These are phyloP conservation scores for Abscondita cerata DNA, from an alignment of 2,888 invertebrate genomes.

Conservation along the genomic window DNA sequence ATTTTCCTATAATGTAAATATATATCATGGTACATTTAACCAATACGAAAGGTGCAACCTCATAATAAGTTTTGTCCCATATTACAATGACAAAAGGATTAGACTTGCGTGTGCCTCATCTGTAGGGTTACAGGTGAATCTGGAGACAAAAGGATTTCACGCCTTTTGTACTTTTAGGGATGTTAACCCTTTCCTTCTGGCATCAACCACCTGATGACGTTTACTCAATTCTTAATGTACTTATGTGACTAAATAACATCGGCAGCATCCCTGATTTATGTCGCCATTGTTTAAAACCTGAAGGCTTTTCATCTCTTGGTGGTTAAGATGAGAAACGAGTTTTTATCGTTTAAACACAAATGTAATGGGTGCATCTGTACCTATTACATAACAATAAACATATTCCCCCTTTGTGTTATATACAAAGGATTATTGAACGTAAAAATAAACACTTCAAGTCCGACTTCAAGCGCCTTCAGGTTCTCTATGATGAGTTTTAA, in stretches of 20 bases:
- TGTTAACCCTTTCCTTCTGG: constrained; percentile 35
- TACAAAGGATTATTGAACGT: not conserved
- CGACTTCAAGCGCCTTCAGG: too few relatives aligned
- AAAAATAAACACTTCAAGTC: too few relatives aligned
- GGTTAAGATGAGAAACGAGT: constrained; percentile 15
- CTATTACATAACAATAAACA: constrained; percentile 14
- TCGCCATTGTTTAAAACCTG: constrained; percentile 2
- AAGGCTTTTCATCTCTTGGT: constrained; percentile 2
- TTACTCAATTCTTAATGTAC: constrained; percentile 27
- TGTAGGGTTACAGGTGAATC: constrained; percentile 35
- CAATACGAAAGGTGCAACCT: constrained; percentile 22
- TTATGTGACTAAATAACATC: not conserved
- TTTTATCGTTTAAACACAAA: constrained; percentile 23
- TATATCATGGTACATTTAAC: constrained; percentile 31
- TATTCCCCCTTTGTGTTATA: not conserved
- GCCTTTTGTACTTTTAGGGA: constrained; percentile 34
- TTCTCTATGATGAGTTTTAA: too few relatives aligned
- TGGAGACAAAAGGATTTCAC: constrained; percentile 31
- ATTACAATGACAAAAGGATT: constrained; percentile 38
- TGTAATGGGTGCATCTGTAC: not conserved
- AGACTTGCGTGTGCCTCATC: constrained; percentile 34
- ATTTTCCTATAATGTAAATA: constrained; percentile 21
- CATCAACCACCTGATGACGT: constrained; percentile 37
- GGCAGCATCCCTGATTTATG: not conserved
- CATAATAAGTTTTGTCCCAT: constrained; percentile 27